Conservation (phyloP, 2,797 vertebrate species). For the Corythornis leucogaster region DNA sequence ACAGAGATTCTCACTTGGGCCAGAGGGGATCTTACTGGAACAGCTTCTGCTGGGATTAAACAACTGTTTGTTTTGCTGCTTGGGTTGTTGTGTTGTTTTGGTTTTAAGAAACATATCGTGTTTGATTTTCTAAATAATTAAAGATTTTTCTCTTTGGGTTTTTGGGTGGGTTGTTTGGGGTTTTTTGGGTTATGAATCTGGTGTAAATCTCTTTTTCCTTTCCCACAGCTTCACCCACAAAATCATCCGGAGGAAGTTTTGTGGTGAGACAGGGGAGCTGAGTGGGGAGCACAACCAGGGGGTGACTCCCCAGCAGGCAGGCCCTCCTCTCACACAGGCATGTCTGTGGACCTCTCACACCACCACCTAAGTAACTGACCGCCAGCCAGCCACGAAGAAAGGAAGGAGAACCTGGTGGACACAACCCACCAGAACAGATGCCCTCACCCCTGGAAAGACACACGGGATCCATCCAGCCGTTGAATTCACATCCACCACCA, state of each 20-base stretch:
- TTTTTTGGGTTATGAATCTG: not conserved
- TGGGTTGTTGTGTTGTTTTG: no score
- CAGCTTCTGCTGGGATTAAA: not conserved
- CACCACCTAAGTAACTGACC: not conserved
- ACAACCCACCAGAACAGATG: not conserved
- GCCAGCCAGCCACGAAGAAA: not conserved
- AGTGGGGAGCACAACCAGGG: not conserved
- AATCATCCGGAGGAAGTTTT: not conserved
- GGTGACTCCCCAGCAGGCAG: not conserved
- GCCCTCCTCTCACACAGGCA: not conserved
- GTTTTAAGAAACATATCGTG: not conserved
- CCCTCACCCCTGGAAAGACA: not conserved
- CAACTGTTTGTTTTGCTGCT: no score
- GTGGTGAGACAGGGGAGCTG: not conserved
- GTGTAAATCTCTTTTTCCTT: not conserved
- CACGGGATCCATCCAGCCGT: not conserved
- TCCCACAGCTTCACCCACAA: not conserved
- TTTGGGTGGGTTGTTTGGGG: not conserved
- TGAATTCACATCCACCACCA: not conserved
- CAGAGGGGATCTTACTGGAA: not conserved
- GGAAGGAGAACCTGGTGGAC: not conserved
- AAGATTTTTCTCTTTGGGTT: not conserved
- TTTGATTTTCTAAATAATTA: not conserved
- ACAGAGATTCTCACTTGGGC: not conserved
- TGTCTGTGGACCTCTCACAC: not conserved